Evolutionary conservation across 92 coral and sea anemone genomes (phyloP).

Genomic region (Parazoanthus darwini): DNA sequence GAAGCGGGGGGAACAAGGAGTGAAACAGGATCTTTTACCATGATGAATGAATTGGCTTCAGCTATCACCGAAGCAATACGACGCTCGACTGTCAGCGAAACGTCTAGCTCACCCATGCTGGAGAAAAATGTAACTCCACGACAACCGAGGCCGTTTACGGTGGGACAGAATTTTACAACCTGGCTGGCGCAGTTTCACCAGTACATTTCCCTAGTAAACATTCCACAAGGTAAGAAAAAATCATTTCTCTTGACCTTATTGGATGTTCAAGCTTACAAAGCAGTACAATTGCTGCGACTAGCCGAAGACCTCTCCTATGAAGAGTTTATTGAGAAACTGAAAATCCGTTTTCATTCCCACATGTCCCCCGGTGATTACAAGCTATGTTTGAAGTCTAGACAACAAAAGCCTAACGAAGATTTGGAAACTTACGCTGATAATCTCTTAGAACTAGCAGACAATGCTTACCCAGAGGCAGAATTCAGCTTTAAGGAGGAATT

Average conservation of each 20-base stretch:
- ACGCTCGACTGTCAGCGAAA: too few relatives aligned
- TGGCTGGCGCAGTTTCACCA: conserved; percentile 56
- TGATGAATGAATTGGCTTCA: too few relatives aligned
- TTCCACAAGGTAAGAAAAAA: background rate
- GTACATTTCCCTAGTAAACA: conserved; percentile 3
- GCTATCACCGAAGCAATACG: too few relatives aligned
- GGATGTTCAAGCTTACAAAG: conserved; percentile 52
- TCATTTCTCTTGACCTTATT: conserved; percentile 49
- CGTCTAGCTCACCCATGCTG: too few relatives aligned
- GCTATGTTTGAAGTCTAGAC: conserved; percentile 16
- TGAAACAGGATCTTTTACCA: too few relatives aligned
- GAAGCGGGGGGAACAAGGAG: too few relatives aligned
- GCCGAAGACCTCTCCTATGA: conserved; percentile 42
- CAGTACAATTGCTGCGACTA: conserved; percentile 52
- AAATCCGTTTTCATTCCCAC: conserved; percentile 46
- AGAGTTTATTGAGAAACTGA: conserved; percentile 43
- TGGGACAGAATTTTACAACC: background rate
- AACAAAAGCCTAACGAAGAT: conserved; percentile 32
- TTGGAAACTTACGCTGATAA: conserved; percentile 46
- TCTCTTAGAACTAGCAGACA: conserved; percentile 47
- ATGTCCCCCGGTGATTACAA: conserved; percentile 47
- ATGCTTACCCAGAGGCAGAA: conserved; percentile 57
- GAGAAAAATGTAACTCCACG: too few relatives aligned
- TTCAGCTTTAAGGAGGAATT: conserved; percentile 52
- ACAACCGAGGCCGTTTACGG: too few relatives aligned